These are phyloP conservation scores for Paralichthys olivaceus DNA, from an alignment of 2,113 vertebrate genomes.

Conservation along the genomic window DNA sequence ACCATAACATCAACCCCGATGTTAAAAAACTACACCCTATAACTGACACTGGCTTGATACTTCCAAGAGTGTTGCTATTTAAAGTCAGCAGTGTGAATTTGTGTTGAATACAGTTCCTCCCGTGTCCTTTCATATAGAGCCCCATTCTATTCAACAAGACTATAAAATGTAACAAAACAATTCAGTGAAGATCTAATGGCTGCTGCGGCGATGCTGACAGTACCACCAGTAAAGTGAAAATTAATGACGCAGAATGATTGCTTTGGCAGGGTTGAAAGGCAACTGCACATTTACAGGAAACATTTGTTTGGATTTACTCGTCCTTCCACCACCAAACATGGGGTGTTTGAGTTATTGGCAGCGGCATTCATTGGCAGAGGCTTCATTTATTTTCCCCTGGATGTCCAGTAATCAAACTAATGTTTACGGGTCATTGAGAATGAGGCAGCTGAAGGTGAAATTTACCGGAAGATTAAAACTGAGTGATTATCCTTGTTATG, in stretches of 20 bases:
- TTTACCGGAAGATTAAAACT: slow-evolving; percentile 54
- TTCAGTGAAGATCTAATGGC: slow-evolving; percentile 30
- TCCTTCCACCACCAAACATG: slow-evolving; percentile 30
- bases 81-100: neutral
- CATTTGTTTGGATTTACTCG: slow-evolving; percentile 52
- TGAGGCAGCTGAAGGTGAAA: slow-evolving; percentile 56
- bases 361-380: slow-evolving; percentile 18
- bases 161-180: slow-evolving; percentile 27
- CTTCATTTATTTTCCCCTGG: slow-evolving; percentile 5
- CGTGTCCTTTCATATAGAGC: neutral
- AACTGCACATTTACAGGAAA: slow-evolving; percentile 43
- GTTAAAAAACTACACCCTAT: neutral
- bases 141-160: slow-evolving; percentile 26
- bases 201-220: slow-evolving; percentile 43
- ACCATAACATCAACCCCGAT: neutral
- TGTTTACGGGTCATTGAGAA: slow-evolving; percentile 39
- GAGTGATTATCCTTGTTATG: slow-evolving; percentile 44
- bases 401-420: slow-evolving; percentile 59
- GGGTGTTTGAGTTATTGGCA: slow-evolving; percentile 30
- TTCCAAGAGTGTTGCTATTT: neutral
- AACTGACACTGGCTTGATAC: neutral
- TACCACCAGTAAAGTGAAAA: slow-evolving; percentile 44
- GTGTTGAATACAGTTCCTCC: neutral
- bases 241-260: slow-evolving; percentile 66
- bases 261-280: slow-evolving; percentile 54